Evolutionary conservation across 1,140 invertebrate species (phyloP).

Genomic region (Formica exsecta): DNA sequence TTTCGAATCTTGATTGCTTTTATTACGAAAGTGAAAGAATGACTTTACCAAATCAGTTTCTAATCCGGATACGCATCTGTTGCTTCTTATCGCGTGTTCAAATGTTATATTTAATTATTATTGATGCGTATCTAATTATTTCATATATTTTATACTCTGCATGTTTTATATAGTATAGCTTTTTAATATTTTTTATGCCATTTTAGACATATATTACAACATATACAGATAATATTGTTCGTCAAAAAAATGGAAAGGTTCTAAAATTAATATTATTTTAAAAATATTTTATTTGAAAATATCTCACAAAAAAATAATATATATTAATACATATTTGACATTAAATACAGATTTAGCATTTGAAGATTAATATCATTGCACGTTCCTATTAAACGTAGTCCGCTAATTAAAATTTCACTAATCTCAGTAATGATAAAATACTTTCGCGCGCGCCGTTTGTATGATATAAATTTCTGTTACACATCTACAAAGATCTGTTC

Average conservation of each 20-base stretch:
- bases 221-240: neutral
- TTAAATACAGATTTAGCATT: neutral
- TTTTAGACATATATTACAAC: neutral
- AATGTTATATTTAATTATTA: slow-evolving; percentile 20
- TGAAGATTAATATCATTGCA: neutral
- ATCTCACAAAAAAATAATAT: neutral
- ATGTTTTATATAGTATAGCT: neutral
- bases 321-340: neutral
- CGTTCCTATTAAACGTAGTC: neutral
- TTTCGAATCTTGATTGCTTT: slow-evolving; percentile 41
- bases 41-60: slow-evolving; percentile 51
- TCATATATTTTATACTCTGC: neutral
- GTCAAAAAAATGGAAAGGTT: neutral
- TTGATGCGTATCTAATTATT: neutral
- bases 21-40: slow-evolving; percentile 35
- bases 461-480: slow-evolving; percentile 22
- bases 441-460: neutral
- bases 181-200: neutral
- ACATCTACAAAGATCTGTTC: neutral
- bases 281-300: neutral
- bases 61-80: slow-evolving; percentile 47
- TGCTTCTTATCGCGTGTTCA: slow-evolving; percentile 22
- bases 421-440: neutral
- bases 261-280: neutral
- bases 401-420: neutral